Evolutionary conservation across 2,888 invertebrate species (phyloP).

Genomic region (Blastobasis adustella): DNA sequence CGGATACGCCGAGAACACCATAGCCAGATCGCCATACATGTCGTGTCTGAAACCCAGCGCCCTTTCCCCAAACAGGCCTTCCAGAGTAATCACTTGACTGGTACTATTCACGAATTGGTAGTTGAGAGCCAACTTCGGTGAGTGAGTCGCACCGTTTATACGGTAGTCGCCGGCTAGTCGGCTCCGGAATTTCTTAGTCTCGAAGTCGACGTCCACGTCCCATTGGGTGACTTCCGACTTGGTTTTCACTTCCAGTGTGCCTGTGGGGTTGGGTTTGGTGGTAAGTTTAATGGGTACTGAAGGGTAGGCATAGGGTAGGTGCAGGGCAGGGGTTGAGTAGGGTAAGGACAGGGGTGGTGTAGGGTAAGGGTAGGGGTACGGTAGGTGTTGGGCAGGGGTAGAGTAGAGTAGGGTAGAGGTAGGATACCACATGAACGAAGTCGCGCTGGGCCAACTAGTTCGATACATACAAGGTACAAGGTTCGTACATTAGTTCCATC

Average conservation of each 20-base stretch:
- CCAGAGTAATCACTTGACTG: constrained; percentile 71
- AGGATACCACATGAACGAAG: too few relatives aligned
- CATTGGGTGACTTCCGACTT: constrained; percentile 81
- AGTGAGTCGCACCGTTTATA: constrained; percentile 62
- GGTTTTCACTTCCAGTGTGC: constrained; percentile 50
- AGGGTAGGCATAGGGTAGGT: too few relatives aligned
- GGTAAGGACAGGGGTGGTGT: too few relatives aligned
- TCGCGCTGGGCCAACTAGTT: too few relatives aligned
- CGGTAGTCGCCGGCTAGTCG: constrained; percentile 83
- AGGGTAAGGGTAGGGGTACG: too few relatives aligned
- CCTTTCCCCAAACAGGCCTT: constrained; percentile 69
- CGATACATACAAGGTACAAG: too few relatives aligned
- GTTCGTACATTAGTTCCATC: too few relatives aligned
- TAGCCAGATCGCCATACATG: constrained; percentile 77
- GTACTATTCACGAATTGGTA: constrained; percentile 78
- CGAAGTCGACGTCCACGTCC: constrained; percentile 83
- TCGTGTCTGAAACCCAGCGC: constrained; percentile 74
- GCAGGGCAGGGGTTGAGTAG: too few relatives aligned
- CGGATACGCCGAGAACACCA: constrained; percentile 86
- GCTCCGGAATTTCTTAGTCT: constrained; percentile 84
- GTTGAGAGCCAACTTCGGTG: constrained; percentile 77
- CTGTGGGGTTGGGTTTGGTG: constrained; percentile 20
- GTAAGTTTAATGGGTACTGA: too few relatives aligned
- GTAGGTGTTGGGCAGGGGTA: too few relatives aligned
- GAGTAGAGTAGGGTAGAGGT: too few relatives aligned